These are phyloP conservation scores for Germaria angustata DNA, from an alignment of 2,888 invertebrate genomes.

Conservation along the genomic window DNA sequence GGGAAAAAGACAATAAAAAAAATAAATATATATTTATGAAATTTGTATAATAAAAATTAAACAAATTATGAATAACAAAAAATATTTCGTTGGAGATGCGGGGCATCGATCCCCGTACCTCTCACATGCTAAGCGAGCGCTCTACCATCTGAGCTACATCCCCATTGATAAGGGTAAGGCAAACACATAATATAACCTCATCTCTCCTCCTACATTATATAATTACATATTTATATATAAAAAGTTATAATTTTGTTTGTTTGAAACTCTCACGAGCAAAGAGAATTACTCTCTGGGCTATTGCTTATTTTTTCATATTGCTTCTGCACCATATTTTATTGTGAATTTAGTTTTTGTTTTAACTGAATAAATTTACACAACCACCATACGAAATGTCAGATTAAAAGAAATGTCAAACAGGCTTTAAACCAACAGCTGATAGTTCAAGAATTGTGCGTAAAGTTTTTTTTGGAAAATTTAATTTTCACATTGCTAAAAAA, in stretches of 20 bases:
- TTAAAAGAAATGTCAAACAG: conserved; percentile 52
- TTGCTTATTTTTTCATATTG: too few relatives aligned
- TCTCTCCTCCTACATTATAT: too few relatives aligned
- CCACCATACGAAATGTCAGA: conserved; percentile 34
- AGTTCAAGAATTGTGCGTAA: conserved; percentile 28
- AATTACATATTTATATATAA: too few relatives aligned
- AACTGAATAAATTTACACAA: not conserved
- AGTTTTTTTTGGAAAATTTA: conserved; percentile 9
- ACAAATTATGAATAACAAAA: too few relatives aligned
- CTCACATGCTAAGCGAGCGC: conserved; percentile 81
- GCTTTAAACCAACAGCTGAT: conserved; percentile 46
- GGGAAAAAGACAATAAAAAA: too few relatives aligned
- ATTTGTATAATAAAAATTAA: too few relatives aligned
- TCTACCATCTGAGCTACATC: conserved; percentile 81
- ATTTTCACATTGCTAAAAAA: conserved; percentile 34
- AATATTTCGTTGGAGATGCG: conserved; percentile 76
- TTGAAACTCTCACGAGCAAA: too few relatives aligned
- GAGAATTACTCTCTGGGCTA: too few relatives aligned
- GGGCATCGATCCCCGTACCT: conserved; percentile 81
- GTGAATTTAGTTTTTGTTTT: not conserved
- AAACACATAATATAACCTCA: too few relatives aligned
- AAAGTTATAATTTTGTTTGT: too few relatives aligned
- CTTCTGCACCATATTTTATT: not conserved
- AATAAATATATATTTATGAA: too few relatives aligned
- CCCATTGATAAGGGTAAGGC: conserved; percentile 67